Evolutionary conservation across 2,888 invertebrate genomes (phyloP).

Genomic region (Caenorhabditis afra): DNA sequence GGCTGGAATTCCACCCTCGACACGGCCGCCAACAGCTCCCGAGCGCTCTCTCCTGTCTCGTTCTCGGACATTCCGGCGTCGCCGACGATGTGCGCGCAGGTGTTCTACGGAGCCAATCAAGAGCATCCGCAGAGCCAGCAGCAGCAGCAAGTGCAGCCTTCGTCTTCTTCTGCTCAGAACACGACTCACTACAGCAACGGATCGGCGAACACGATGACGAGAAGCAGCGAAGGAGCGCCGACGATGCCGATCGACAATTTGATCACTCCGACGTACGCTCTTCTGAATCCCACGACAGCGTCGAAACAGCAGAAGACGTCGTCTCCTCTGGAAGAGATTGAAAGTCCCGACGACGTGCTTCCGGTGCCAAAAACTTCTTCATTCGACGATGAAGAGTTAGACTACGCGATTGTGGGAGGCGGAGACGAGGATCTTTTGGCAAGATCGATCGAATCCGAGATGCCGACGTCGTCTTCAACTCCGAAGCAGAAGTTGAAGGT

Average conservation of each 20-base stretch:
- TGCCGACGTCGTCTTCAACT: conserved; percentile 47
- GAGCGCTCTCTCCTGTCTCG: conserved; percentile 71
- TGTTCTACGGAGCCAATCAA: neutral
- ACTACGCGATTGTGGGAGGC: conserved; percentile 47
- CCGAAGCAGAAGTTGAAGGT: conserved; percentile 28
- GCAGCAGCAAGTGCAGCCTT: neutral
- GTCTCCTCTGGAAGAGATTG: neutral
- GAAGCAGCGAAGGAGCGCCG: conserved; percentile 25
- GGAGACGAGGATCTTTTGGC: conserved; percentile 55
- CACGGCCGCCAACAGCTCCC: conserved; percentile 70
- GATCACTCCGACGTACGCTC: conserved; percentile 39
- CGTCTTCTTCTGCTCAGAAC: conserved; percentile 10
- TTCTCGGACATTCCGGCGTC: conserved; percentile 75
- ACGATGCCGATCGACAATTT: conserved; percentile 42
- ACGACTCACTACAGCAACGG: conserved; percentile 43
- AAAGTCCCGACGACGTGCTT: conserved; percentile 48
- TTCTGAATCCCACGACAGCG: conserved; percentile 6
- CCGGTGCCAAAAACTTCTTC: conserved; percentile 32
- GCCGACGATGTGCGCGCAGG: conserved; percentile 70
- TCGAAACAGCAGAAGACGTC: too few species aligned
- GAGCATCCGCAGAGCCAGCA: neutral
- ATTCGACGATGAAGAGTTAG: conserved; percentile 51
- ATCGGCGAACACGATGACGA: conserved; percentile 56
- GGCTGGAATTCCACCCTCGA: conserved; percentile 68
- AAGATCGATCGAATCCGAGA: conserved; percentile 60